These are phyloP conservation scores for Ariolimax columbianus DNA, from an alignment of 2,888 invertebrate genomes.

Conservation along the genomic window DNA sequence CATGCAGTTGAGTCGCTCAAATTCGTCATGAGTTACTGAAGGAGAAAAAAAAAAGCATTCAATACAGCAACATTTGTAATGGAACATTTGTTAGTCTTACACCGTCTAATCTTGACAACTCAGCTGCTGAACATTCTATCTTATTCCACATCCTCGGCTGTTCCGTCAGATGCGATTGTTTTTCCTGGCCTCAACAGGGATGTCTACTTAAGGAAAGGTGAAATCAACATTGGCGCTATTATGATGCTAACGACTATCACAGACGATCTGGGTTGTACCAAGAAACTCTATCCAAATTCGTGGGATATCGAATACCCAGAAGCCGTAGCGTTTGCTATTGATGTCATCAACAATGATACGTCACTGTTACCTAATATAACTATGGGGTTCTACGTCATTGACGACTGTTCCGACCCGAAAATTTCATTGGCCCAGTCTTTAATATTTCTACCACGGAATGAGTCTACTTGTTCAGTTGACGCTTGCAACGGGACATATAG, in stretches of 20 bases:
- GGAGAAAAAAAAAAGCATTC: too few species aligned
- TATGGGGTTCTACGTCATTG: conserved; percentile 20
- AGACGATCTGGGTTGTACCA: neutral
- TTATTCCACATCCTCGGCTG: neutral
- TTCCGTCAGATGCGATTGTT: neutral
- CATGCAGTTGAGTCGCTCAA: too few species aligned
- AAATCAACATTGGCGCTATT: conserved; percentile 24
- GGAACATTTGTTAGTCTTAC: neutral
- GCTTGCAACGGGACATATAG: neutral
- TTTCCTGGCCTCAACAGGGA: conserved; percentile 1
- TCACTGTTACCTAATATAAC: conserved; percentile 14
- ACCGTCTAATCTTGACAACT: neutral
- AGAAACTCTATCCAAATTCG: neutral
- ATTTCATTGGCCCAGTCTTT: conserved; percentile 28
- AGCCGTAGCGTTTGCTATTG: conserved; percentile 26
- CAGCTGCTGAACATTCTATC: neutral
- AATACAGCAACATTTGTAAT: neutral
- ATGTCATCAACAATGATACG: conserved; percentile 16
- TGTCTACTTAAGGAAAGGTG: conserved; percentile 1
- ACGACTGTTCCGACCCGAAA: conserved; percentile 14
- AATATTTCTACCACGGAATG: conserved; percentile 7
- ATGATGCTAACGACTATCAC: neutral
- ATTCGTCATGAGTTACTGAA: too few species aligned
- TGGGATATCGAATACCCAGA: conserved; percentile 26
- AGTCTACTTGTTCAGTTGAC: neutral